These are phyloP conservation scores for Gasterosteus nipponicus DNA, from an alignment of 2,113 vertebrate species.

Conservation along the genomic window DNA sequence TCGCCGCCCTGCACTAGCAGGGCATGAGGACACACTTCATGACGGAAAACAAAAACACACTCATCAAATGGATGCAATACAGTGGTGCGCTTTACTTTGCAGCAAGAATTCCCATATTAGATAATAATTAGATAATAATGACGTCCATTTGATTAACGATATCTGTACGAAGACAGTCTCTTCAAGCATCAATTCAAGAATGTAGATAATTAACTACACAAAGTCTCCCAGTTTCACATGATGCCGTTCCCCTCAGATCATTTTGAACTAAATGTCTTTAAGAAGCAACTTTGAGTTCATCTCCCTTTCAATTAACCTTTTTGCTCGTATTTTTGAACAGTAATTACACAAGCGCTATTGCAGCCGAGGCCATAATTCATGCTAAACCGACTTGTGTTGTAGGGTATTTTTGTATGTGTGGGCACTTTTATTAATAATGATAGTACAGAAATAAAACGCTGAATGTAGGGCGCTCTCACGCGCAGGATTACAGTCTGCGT, in stretches of 20 bases:
- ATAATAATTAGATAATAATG: neutral
- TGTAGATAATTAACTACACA: too few species aligned
- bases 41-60: neutral
- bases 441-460: constrained; percentile 24
- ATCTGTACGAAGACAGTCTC: neutral
- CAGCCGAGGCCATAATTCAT: neutral
- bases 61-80: neutral
- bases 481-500: constrained; percentile 49
- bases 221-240: neutral
- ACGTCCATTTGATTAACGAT: neutral
- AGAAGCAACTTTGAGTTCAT: neutral
- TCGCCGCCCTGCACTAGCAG: too few species aligned
- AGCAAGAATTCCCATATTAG: neutral
- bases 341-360: neutral
- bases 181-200: neutral
- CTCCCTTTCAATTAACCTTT: neutral
- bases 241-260: neutral
- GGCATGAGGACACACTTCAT: neutral
- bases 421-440: constrained; percentile 31
- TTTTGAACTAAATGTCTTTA: neutral
- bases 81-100: neutral
- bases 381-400: neutral
- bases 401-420: neutral
- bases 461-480: constrained; percentile 60
- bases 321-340: neutral